These are phyloP conservation scores for Nematolebias whitei DNA, from an alignment of 2,113 vertebrate genomes.

Conservation along the genomic window DNA sequence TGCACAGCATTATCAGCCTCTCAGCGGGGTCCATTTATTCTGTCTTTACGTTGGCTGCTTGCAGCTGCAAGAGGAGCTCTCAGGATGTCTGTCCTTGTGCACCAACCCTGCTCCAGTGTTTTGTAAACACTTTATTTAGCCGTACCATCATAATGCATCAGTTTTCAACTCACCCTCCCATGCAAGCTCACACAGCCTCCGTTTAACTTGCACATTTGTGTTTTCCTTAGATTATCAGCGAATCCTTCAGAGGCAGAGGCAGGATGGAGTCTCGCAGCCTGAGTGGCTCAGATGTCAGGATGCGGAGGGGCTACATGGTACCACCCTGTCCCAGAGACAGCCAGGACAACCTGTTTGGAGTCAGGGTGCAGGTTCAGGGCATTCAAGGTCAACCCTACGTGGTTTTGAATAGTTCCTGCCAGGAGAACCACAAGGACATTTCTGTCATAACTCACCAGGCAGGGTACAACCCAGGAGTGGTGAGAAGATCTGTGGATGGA, in stretches of 20 bases:
- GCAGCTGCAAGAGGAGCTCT: conserved; percentile 55
- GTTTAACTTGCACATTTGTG: conserved; percentile 28
- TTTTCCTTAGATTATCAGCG: conserved; percentile 36
- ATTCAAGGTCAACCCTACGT: conserved; percentile 92
- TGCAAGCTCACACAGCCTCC: conserved; percentile 5
- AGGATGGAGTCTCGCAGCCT: conserved; percentile 84
- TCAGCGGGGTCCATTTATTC: conserved; percentile 42
- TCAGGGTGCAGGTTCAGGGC: conserved; percentile 91
- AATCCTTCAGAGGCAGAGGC: conserved; percentile 8
- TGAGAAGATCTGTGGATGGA: conserved; percentile 54
- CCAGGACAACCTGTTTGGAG: conserved; percentile 83
- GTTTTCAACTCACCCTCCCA: conserved; percentile 36
- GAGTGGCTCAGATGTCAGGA: conserved; percentile 64
- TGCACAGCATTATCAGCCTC: conserved; percentile 64
- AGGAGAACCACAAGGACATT: conserved; percentile 67
- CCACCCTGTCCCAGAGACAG: conserved; percentile 51
- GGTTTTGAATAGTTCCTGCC: conserved; percentile 88
- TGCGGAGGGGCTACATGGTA: conserved; percentile 71
- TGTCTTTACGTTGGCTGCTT: conserved; percentile 36
- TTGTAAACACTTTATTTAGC: conserved; percentile 63
- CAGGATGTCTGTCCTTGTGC: conserved; percentile 36
- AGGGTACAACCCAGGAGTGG: conserved; percentile 58
- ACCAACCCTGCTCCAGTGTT: conserved; percentile 44
- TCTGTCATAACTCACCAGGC: conserved; percentile 69
- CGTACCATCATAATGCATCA: conserved; percentile 39